Percentiles rank a stretch among this genome's conserved stretches.
Evolutionary conservation across 2,797 vertebrate species (phyloP).

Genomic region (Epinephelus awoara): DNA sequence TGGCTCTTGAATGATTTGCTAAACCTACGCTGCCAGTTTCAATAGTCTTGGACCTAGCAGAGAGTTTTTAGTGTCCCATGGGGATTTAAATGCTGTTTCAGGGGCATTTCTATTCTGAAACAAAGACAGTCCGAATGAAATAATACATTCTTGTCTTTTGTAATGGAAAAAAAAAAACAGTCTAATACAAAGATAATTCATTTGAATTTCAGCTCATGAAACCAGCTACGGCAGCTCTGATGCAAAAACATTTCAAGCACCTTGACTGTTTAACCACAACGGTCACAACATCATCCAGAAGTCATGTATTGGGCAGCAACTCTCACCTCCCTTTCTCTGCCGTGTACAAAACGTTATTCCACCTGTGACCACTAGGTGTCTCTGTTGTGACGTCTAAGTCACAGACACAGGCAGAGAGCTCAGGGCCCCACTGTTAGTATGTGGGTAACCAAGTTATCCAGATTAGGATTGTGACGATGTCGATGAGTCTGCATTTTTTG

Average conservation of each 20-base stretch:
- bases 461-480: no score
- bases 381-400: slow-evolving; percentile 55
- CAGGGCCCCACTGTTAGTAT: no score
- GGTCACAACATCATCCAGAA: not conserved
- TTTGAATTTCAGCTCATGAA: not conserved
- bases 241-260: not conserved
- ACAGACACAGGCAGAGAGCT: slow-evolving; percentile 23
- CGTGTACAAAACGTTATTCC: not conserved
- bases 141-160: not conserved
- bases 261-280: not conserved
- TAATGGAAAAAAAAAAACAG: not conserved
- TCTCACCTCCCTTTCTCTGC: not conserved
- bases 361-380: slow-evolving; percentile 65
- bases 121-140: not conserved
- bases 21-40: not conserved
- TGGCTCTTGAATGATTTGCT: not conserved
- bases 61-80: not conserved
- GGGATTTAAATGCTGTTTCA: not conserved
- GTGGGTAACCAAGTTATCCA: no score
- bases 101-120: not conserved
- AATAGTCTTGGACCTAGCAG: not conserved
- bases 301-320: not conserved
- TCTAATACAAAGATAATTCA: not conserved
- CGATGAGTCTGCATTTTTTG: no score
- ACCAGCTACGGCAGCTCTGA: not conserved